These are phyloP conservation scores for Coronaproctus castanopsis DNA, from an alignment of 2,888 invertebrate species.

Conservation along the genomic window DNA sequence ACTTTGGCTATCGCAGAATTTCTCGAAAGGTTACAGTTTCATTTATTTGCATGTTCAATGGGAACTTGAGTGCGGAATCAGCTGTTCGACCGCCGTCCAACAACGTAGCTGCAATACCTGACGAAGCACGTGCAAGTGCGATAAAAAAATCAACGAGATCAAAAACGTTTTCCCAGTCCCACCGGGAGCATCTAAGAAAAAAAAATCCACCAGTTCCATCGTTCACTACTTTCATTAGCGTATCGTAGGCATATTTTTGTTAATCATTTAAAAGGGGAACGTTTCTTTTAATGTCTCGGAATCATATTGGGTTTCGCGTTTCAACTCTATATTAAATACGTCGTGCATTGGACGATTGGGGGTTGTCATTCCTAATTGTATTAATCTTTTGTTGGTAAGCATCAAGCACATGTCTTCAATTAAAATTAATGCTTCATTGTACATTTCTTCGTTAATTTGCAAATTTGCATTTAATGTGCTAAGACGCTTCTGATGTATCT, in stretches of 20 bases:
- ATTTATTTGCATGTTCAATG: constrained; percentile 19
- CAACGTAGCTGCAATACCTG: not conserved
- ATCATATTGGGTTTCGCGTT: not conserved
- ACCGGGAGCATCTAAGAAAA: not conserved
- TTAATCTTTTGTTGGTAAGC: constrained; percentile 6
- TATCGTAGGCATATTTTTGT: not conserved
- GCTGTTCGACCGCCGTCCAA: constrained; percentile 18
- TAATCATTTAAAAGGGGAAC: not conserved
- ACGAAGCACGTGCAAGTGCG: not conserved
- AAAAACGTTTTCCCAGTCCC: not conserved
- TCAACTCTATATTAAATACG: not conserved
- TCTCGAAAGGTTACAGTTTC: constrained; percentile 22
- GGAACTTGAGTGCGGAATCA: constrained; percentile 24
- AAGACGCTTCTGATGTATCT: constrained; percentile 16
- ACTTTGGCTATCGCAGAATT: constrained; percentile 20
- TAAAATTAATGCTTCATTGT: constrained; percentile 11
- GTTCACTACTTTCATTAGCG: not conserved
- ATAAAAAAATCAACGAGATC: not conserved
- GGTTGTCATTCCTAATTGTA: constrained; percentile 2
- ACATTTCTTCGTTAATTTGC: constrained; percentile 10
- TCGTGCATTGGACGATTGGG: not conserved
- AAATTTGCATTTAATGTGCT: constrained; percentile 10
- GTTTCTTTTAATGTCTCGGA: not conserved
- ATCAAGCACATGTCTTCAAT: constrained; percentile 2
- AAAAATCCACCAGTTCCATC: not conserved